These are phyloP conservation scores for Lepidotrigona ventralis DNA, from an alignment of 1,140 invertebrate genomes.

Conservation along the genomic window DNA sequence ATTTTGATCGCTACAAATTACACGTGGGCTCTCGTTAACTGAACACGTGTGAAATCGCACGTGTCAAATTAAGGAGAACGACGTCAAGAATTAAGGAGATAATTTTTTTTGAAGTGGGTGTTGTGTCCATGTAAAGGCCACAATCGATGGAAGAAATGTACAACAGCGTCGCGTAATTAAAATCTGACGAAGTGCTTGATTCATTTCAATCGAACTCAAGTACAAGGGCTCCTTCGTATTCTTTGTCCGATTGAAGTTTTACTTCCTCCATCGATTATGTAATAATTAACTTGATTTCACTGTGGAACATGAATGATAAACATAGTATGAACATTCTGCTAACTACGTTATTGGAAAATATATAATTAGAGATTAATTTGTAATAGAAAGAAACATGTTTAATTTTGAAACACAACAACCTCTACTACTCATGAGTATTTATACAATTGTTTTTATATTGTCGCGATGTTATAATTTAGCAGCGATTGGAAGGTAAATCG, in stretches of 20 bases:
- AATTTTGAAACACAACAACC: too few species aligned
- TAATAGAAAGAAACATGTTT: too few species aligned
- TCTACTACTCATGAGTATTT: too few species aligned
- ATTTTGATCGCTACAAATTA: slow-evolving; percentile 10
- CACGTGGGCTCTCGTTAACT: background rate
- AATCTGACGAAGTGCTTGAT: background rate
- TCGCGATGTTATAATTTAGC: too few species aligned
- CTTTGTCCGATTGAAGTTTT: background rate
- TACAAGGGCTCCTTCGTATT: too few species aligned
- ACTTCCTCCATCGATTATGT: background rate
- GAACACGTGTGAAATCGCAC: background rate
- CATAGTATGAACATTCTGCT: too few species aligned
- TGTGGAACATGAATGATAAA: too few species aligned
- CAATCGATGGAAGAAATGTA: background rate
- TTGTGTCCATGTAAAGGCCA: background rate
- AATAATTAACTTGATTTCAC: background rate
- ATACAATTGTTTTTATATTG: too few species aligned
- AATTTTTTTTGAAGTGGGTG: background rate
- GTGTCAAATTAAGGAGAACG: background rate
- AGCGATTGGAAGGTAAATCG: too few species aligned
- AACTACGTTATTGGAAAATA: background rate
- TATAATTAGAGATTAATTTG: background rate
- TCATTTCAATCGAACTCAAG: too few species aligned
- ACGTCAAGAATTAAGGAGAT: background rate
- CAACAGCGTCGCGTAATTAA: background rate